Conservation (phyloP, 2,888 invertebrate species). For the Chloromyia formosa region DNA sequence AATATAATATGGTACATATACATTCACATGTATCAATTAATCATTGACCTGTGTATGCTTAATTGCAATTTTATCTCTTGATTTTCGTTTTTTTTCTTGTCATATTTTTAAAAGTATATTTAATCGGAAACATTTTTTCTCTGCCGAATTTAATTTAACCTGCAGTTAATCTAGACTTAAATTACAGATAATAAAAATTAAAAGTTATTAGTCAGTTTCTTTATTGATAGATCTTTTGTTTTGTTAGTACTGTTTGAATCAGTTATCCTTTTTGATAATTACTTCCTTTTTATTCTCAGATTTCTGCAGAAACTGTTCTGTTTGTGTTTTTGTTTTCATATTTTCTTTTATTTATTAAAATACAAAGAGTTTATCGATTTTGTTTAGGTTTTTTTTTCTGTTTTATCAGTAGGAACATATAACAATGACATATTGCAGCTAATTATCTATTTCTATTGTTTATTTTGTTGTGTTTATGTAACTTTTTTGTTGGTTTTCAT, state of each 20-base stretch:
- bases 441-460: constrained; percentile 55
- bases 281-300: not conserved
- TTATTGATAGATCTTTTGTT: not conserved
- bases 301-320: constrained; percentile 45
- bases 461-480: constrained; percentile 44
- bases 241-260: constrained; percentile 2
- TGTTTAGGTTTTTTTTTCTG: not conserved
- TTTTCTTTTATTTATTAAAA: constrained; percentile 47
- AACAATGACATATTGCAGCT: constrained; percentile 65
- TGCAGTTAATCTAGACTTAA: constrained; percentile 30
- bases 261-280: constrained; percentile 25
- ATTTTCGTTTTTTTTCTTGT: constrained; percentile 8
- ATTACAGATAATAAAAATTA: constrained; percentile 28
- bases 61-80: too few relatives aligned
- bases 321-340: too few relatives aligned
- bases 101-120: constrained; percentile 13
- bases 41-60: constrained; percentile 22
- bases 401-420: constrained; percentile 65
- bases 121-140: not conserved
- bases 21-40: constrained; percentile 6
- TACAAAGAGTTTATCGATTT: constrained; percentile 47
- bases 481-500: not conserved
- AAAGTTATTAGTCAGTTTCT: constrained; percentile 6
- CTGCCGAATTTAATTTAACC: not conserved
- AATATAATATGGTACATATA: constrained; percentile 29